Evolutionary conservation across 1,140 invertebrate species (phyloP).

Genomic region (Conopomorpha cramerella): DNA sequence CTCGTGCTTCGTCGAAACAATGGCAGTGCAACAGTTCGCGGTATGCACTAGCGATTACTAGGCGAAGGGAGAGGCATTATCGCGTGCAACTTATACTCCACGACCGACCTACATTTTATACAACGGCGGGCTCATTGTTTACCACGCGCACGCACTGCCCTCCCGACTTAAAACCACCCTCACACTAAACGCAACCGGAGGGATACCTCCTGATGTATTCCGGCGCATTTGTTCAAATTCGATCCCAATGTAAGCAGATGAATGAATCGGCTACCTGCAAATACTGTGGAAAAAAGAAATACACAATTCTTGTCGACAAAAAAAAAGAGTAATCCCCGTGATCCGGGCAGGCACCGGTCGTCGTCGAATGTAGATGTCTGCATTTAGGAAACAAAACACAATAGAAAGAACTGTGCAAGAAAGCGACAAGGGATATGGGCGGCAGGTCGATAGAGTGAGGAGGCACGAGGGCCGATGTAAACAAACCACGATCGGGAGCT

Average conservation of each 20-base stretch:
- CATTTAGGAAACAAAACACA: conserved; percentile 59
- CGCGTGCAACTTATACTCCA: conserved; percentile 33
- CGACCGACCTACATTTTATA: conserved; percentile 58
- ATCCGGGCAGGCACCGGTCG: conserved; percentile 37
- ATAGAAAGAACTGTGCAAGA: conserved; percentile 41
- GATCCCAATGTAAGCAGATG: no score
- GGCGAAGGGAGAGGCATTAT: conserved; percentile 28
- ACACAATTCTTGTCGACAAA: conserved; percentile 43
- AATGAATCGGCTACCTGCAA: conserved; percentile 40
- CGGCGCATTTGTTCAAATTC: no score
- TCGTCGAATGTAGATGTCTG: conserved; percentile 51
- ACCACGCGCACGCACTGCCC: conserved; percentile 30
- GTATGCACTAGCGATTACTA: conserved; percentile 13
- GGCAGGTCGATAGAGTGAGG: conserved; percentile 48
- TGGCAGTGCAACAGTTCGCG: conserved; percentile 12
- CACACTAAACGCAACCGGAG: conserved; percentile 1
- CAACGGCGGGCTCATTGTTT: conserved; percentile 40
- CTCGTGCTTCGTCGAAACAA: conserved; percentile 11
- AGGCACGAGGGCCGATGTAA: conserved; percentile 50
- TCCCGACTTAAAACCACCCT: conserved; percentile 18
- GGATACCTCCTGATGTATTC: background rate
- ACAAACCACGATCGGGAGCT: conserved; percentile 52
- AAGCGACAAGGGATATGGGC: conserved; percentile 48
- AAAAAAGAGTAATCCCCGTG: conserved; percentile 42
- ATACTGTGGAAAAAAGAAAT: conserved; percentile 44